Percentiles rank a stretch among this genome's conserved stretches.
Evolutionary conservation across 2,888 invertebrate genomes (phyloP).

Genomic region (Hydriomena furcata): DNA sequence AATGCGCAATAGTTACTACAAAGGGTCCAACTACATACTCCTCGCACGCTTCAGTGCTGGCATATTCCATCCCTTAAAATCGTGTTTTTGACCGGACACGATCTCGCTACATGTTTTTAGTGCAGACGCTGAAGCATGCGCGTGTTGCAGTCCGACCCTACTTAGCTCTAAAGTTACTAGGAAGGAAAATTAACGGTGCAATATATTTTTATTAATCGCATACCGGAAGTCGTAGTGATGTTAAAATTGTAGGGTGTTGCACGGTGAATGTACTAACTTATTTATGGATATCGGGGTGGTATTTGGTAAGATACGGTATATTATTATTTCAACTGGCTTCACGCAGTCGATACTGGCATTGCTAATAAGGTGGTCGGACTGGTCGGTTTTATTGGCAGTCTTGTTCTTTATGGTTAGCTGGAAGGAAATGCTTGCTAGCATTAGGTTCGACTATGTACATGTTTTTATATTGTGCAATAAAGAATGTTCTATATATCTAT

Average conservation of each 20-base stretch:
- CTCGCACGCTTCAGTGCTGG: slow-evolving; percentile 5
- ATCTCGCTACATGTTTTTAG: too few species aligned
- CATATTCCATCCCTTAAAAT: background rate
- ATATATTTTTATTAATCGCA: slow-evolving; percentile 63
- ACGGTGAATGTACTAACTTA: slow-evolving; percentile 60
- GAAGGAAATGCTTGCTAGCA: too few species aligned
- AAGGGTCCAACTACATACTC: background rate
- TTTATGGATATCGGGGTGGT: slow-evolving; percentile 46
- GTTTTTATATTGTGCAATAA: too few species aligned
- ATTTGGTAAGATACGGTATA: slow-evolving; percentile 39
- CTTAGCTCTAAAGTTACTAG: slow-evolving; percentile 53
- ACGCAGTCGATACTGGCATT: too few species aligned
- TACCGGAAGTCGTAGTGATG: slow-evolving; percentile 40
- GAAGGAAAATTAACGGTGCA: slow-evolving; percentile 64
- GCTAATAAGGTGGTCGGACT: too few species aligned
- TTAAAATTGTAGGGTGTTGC: slow-evolving; percentile 59
- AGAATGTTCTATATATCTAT: too few species aligned
- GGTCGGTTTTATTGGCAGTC: too few species aligned
- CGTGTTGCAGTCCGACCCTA: slow-evolving; percentile 1
- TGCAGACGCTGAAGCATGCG: slow-evolving; percentile 3
- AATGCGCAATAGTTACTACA: slow-evolving; percentile 49
- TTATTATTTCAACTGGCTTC: slow-evolving; percentile 6
- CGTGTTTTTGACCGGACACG: too few species aligned
- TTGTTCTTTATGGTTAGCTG: too few species aligned
- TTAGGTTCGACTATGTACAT: too few species aligned